Evolutionary conservation across 2,113 vertebrate genomes (phyloP).

Genomic region (Circaetus cinerascens): DNA sequence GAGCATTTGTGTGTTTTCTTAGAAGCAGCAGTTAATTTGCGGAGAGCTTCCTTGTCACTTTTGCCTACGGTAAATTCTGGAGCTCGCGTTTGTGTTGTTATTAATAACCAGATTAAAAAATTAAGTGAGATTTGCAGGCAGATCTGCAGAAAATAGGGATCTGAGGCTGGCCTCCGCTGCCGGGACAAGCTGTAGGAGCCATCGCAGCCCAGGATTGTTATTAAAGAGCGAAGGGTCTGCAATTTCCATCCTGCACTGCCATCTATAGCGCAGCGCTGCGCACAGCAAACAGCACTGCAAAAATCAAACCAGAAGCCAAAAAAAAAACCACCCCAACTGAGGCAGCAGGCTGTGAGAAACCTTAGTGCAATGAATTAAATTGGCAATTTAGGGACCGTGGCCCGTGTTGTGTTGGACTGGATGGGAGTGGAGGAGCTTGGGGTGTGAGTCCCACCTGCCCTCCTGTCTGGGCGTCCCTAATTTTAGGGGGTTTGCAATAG

Average conservation of each 20-base stretch:
- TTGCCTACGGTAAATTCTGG: neutral
- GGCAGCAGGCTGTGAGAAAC: neutral
- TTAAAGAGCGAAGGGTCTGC: neutral
- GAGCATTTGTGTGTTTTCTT: neutral
- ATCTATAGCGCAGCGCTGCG: slow-evolving; percentile 28
- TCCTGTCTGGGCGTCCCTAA: neutral
- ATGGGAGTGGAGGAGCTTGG: neutral
- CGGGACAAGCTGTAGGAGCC: neutral
- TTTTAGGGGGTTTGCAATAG: neutral
- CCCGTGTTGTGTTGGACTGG: neutral
- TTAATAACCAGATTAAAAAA: neutral
- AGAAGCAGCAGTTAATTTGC: neutral
- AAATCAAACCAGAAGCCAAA: neutral
- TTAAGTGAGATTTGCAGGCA: neutral
- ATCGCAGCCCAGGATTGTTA: neutral
- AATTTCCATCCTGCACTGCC: slow-evolving; percentile 67
- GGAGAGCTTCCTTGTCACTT: neutral
- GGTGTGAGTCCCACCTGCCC: neutral
- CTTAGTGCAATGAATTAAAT: neutral
- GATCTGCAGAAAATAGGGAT: neutral
- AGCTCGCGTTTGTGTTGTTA: neutral
- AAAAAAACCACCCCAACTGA: neutral
- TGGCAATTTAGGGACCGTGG: neutral
- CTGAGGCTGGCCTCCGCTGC: neutral
- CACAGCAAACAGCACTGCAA: neutral